phyloP scores from a whole-genome alignment of 2,797 vertebrate species.

The Chrysolophus pictus region DNA sequence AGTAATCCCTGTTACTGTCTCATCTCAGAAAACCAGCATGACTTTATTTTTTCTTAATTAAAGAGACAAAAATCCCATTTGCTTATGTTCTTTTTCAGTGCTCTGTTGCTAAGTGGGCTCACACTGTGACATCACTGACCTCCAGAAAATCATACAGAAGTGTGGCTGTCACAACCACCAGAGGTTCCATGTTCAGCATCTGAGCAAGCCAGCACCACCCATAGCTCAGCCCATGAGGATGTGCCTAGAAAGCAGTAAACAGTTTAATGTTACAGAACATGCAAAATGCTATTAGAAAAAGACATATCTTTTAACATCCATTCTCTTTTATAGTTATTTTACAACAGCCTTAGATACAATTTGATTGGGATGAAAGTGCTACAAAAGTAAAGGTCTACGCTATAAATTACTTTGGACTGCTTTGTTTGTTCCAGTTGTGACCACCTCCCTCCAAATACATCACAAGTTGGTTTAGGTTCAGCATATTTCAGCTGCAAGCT shows the following conservation, averaged over 20 bases:
- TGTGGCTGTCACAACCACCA: conserved; percentile 92
- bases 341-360: background rate
- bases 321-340: background rate
- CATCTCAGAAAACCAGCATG: background rate
- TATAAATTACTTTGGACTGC: background rate
- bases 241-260: conserved; percentile 69
- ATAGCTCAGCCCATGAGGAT: conserved; percentile 89
- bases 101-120: background rate
- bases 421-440: background rate
- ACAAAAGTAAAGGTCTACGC: background rate
- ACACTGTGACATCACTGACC: conserved; percentile 69
- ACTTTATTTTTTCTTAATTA: background rate
- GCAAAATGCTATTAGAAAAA: background rate
- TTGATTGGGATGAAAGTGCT: background rate
- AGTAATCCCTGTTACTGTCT: background rate
- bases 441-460: background rate
- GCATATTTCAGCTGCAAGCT: background rate
- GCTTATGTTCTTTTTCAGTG: background rate
- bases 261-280: background rate
- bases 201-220: conserved; percentile 97
- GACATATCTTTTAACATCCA: background rate
- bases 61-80: background rate
- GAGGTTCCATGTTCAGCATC: conserved; percentile 94
- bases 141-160: conserved; percentile 95
- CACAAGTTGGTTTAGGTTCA: background rate